phyloP scores from a whole-genome alignment of 2,113 vertebrate species.

The Neodon shergylaensis region DNA sequence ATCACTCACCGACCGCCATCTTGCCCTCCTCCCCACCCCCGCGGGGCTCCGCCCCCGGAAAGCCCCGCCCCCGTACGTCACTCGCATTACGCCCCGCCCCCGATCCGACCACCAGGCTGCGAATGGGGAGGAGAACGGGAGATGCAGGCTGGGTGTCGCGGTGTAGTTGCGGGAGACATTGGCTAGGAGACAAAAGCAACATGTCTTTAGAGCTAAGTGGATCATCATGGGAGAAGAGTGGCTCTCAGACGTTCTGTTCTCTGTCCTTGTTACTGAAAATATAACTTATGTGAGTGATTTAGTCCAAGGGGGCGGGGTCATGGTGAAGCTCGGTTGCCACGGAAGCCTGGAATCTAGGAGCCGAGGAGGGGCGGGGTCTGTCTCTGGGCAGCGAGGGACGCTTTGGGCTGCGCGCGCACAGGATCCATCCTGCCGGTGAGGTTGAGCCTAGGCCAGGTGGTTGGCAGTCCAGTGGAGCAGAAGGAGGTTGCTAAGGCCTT shows the following conservation, averaged over 20 bases:
- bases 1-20: slow-evolving; percentile 65
- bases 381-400: rapidly evolving
- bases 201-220: rapidly evolving
- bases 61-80: neutral
- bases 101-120: neutral
- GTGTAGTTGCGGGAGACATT: too few relatives aligned
- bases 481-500: rapidly evolving
- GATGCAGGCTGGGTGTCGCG: rapidly evolving
- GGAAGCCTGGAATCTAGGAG: neutral
- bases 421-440: rapidly evolving
- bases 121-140: rapidly evolving
- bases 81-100: rapidly evolving
- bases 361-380: neutral
- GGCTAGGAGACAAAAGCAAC: rapidly evolving
- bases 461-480: neutral
- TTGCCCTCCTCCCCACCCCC: slow-evolving; percentile 5
- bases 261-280: too few relatives aligned
- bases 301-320: neutral
- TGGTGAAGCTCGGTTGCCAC: slow-evolving; percentile 21
- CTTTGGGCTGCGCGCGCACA: neutral
- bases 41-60: rapidly evolving
- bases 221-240: rapidly evolving
- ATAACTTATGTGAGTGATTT: neutral
- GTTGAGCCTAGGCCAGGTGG: neutral
- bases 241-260: rapidly evolving